Conservation (phyloP, 2,113 vertebrate genomes). For the Chrysemys picta region DNA sequence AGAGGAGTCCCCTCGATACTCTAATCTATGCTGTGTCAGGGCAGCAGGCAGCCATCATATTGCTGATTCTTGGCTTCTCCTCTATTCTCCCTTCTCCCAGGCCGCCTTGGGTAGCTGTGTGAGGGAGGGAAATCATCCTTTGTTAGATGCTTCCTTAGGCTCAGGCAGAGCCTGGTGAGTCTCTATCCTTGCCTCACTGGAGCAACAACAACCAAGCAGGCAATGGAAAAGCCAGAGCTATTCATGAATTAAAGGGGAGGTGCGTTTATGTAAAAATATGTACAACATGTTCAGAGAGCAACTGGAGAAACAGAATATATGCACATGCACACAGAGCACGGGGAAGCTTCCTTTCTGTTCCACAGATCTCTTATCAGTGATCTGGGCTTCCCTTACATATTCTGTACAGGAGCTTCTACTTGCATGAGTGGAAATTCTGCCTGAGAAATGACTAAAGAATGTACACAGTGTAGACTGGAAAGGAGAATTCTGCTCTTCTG, state of each 20-base stretch:
- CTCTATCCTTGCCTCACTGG: not conserved
- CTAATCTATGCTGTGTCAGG: not conserved
- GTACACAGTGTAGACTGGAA: not conserved
- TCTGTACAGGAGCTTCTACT: not conserved
- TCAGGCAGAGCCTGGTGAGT: not conserved
- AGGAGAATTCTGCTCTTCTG: not conserved
- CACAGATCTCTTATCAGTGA: not conserved
- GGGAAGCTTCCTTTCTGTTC: not conserved
- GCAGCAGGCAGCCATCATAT: not conserved
- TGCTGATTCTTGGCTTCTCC: not conserved
- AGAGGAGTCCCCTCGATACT: too few species aligned
- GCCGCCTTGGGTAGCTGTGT: not conserved
- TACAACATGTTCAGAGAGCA: not conserved
- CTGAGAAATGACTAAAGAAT: not conserved
- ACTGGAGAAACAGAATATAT: not conserved
- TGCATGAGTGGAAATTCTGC: not conserved
- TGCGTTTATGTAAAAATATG: not conserved
- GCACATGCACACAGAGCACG: not conserved
- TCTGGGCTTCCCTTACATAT: not conserved
- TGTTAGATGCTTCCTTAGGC: not conserved
- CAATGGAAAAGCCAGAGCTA: not conserved
- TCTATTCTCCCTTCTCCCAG: not conserved
- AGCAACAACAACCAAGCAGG: not conserved
- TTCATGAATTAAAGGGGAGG: not conserved
- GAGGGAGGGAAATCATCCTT: not conserved